A percentile compares a stretch with the other conserved stretches of the same genome.
phyloP scores from a whole-genome alignment of 2,113 vertebrate species.

The Danio rerio region GRCz12tu NC_133178.1:56437001-56437500 shows the following conservation, averaged over 20 bases:
- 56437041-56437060: too few relatives aligned
- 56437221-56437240: conserved; percentile 89
- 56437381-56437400: conserved; percentile 87
- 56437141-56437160: conserved; percentile 77
- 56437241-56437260: conserved; percentile 76
- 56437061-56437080: too few relatives aligned
- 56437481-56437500: conserved; percentile 33
- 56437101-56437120: background rate
- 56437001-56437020: too few relatives aligned
- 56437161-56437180: conserved; percentile 82
- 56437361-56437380: conserved; percentile 41
- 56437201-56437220: conserved; percentile 83
- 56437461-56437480: conserved; percentile 19
- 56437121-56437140: conserved; percentile 73
- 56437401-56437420: conserved; percentile 85
- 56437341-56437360: conserved; percentile 28
- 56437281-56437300: conserved; percentile 11
- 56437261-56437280: conserved; percentile 24
- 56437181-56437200: conserved; percentile 85
- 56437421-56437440: conserved; percentile 87
- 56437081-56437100: too few relatives aligned
- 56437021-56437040: too few relatives aligned
- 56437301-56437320: background rate
- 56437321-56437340: background rate
- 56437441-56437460: conserved; percentile 75